phyloP scores from a whole-genome alignment of 2,113 vertebrate species.

The Tragelaphus imberbis region DNA sequence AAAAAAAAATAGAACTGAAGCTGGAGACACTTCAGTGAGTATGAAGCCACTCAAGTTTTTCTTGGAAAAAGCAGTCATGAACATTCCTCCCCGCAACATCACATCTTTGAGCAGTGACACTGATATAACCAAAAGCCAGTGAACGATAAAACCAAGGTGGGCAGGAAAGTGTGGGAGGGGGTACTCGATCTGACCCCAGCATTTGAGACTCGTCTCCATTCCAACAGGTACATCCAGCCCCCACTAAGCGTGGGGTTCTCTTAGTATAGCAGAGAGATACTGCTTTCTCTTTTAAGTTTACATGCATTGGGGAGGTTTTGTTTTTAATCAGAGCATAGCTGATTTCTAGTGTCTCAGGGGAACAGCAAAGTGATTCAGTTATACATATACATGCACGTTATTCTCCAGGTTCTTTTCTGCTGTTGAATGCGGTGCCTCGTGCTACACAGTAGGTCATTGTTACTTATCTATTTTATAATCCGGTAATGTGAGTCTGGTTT shows the following conservation, averaged over 20 bases:
- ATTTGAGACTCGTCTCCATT: rapidly evolving
- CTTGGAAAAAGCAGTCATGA: neutral
- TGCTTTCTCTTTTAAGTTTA: neutral
- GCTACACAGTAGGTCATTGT: rapidly evolving
- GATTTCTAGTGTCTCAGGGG: neutral
- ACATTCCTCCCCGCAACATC: neutral
- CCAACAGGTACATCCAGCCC: neutral
- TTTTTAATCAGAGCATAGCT: neutral
- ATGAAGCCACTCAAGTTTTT: neutral
- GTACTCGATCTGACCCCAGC: neutral
- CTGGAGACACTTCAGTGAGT: neutral
- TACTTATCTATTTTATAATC: neutral
- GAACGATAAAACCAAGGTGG: neutral
- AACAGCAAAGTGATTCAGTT: neutral
- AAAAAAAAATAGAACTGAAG: neutral
- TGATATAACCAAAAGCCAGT: neutral
- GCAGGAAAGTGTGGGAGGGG: neutral
- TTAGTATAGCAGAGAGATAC: neutral
- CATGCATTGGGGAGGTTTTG: neutral
- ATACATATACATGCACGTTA: rapidly evolving
- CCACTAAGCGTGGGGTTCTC: rapidly evolving
- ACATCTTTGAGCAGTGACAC: neutral
- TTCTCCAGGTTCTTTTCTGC: neutral
- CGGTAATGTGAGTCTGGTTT: neutral
- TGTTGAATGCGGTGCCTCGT: no score